Conservation (phyloP, 2,113 vertebrate genomes). For the Lichenostomus cassidix region DNA sequence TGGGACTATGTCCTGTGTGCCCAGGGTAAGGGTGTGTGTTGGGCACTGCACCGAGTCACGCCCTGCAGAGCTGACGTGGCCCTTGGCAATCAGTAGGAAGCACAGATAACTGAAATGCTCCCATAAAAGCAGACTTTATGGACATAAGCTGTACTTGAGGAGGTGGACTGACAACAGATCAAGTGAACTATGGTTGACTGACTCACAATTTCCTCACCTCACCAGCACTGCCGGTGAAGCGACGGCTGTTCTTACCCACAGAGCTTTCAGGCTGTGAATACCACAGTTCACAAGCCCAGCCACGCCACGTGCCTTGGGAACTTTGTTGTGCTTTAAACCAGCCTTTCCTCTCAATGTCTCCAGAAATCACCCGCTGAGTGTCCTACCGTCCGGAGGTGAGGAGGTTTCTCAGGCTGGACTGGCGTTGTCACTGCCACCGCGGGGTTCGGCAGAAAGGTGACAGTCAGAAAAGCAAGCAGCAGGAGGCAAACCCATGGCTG, state of each 20-base stretch:
- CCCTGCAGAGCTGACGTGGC: not conserved
- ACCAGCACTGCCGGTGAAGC: not conserved
- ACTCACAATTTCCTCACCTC: not conserved
- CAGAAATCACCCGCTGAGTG: not conserved
- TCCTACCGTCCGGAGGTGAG: accelerated
- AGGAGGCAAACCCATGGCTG: not conserved
- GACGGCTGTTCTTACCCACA: not conserved
- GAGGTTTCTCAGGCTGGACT: not conserved
- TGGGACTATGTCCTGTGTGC: not conserved
- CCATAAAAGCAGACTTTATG: not conserved
- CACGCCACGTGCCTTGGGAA: accelerated
- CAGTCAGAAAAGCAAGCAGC: constrained; percentile 4
- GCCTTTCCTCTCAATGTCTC: not conserved
- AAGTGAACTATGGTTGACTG: not conserved
- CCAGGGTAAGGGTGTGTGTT: not conserved
- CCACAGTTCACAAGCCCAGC: not conserved
- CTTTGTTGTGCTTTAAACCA: not conserved
- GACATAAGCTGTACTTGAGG: not conserved
- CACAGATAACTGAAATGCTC: not conserved
- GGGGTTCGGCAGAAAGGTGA: not conserved
- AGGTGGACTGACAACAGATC: not conserved
- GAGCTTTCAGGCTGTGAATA: not conserved
- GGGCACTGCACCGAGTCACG: not conserved
- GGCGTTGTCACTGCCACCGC: accelerated
- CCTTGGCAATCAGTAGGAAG: not conserved